Conservation (phyloP, 1,140 invertebrate genomes). For the Lasioglossum baleicum region DNA sequence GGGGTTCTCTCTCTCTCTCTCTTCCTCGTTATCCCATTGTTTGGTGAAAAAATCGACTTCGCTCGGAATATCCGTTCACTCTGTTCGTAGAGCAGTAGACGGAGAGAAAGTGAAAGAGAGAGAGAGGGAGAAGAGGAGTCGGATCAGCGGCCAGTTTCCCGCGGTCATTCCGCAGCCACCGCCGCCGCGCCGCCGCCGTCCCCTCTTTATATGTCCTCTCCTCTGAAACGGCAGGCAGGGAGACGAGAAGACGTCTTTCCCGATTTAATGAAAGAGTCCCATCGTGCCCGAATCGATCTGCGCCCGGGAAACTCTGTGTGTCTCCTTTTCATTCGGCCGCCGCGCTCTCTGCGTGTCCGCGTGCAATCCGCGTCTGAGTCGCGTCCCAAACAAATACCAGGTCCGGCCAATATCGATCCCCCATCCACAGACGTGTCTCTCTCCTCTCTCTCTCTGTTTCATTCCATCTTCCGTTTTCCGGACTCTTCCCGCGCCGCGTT, state of each 20-base stretch:
- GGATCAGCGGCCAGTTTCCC: not conserved
- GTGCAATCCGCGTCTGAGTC: conserved; percentile 51
- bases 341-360: conserved; percentile 12
- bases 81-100: no score
- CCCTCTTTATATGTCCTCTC: not conserved
- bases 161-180: not conserved
- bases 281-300: conserved; percentile 50
- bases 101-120: no score
- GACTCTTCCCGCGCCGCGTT: no score
- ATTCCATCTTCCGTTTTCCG: no score
- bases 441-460: conserved; percentile 47
- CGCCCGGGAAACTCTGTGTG: conserved; percentile 12
- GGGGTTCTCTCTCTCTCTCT: not conserved
- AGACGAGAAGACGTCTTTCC: conserved; percentile 42
- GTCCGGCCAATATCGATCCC: conserved; percentile 57
- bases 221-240: not conserved
- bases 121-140: not conserved
- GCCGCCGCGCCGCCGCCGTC: not conserved
- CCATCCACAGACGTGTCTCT: conserved; percentile 36
- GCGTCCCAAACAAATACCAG: conserved; percentile 64
- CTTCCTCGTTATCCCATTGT: not conserved
- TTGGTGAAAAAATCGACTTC: not conserved
- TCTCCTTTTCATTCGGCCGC: conserved; percentile 48
- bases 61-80: conserved; percentile 1
- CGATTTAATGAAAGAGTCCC: conserved; percentile 54